Conservation (phyloP, 1,140 invertebrate genomes). For the Platorchestia sp. region DNA sequence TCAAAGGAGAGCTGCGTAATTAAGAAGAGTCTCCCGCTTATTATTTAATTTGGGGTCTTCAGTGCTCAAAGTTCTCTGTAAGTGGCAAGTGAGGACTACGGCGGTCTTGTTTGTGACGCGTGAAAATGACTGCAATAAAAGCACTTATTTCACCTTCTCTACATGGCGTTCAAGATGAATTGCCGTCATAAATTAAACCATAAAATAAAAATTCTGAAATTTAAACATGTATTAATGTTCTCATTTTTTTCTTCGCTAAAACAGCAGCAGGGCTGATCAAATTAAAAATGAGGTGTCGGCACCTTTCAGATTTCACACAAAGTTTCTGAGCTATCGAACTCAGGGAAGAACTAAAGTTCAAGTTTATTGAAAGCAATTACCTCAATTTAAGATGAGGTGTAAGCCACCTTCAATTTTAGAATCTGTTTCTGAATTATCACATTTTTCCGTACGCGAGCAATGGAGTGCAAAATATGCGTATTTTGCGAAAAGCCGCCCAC, state of each 20-base stretch:
- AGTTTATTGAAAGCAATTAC: no score
- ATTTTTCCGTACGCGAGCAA: not conserved
- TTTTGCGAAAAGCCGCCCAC: not conserved
- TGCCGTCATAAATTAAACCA: not conserved
- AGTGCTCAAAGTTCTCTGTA: not conserved
- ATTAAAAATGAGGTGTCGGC: no score
- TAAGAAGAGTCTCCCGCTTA: conserved; percentile 44
- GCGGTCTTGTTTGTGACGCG: not conserved
- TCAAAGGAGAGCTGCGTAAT: conserved; percentile 29
- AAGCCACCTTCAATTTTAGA: no score
- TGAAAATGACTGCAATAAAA: not conserved
- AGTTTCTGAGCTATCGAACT: no score
- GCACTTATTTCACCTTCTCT: not conserved
- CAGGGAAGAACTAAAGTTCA: no score
- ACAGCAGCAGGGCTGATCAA: not conserved
- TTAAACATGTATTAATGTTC: not conserved
- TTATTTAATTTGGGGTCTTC: conserved; percentile 22
- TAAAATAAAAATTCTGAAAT: not conserved
- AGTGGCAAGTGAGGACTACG: not conserved
- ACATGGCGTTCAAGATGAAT: not conserved
- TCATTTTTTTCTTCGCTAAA: not conserved
- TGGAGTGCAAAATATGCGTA: not conserved
- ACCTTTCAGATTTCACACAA: no score
- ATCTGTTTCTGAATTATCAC: not conserved
- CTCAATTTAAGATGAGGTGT: no score